Percentiles rank a stretch among this genome's conserved stretches.
Conservation (phyloP, 2,113 vertebrate species). For the Tragulus kanchil region DNA sequence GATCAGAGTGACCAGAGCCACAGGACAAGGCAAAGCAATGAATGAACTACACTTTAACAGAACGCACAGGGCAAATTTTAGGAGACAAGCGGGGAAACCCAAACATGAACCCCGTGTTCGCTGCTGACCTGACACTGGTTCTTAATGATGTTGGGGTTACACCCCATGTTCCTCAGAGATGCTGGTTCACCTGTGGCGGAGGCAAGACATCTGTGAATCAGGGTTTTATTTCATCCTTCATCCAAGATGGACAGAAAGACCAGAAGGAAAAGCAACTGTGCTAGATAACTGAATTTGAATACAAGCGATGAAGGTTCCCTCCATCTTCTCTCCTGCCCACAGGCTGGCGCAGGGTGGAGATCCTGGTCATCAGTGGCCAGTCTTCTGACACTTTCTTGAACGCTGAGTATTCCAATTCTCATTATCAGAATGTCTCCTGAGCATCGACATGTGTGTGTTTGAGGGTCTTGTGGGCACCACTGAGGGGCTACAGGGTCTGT, state of each 20-base stretch:
- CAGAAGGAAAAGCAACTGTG: not conserved
- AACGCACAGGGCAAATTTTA: not conserved
- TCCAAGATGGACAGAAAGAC: not conserved
- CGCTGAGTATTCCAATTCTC: not conserved
- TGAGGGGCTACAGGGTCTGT: not conserved
- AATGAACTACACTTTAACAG: not conserved
- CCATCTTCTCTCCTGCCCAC: not conserved
- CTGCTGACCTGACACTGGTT: not conserved
- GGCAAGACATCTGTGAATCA: not conserved
- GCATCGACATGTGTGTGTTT: rapidly evolving
- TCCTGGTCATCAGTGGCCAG: too few species aligned
- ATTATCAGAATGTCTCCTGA: not conserved
- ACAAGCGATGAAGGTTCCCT: not conserved
- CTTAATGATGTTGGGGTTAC: rapidly evolving
- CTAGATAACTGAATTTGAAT: not conserved
- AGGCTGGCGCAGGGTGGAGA: not conserved
- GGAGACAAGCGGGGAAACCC: not conserved
- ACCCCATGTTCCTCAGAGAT: not conserved
- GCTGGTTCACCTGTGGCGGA: not conserved
- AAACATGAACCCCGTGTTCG: not conserved
- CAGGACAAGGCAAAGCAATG: not conserved
- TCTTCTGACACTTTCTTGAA: not conserved
- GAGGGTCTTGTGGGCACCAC: rapidly evolving
- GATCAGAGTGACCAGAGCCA: not conserved
- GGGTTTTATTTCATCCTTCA: not conserved